These are phyloP conservation scores for Caenorhabditis sp. DNA, from an alignment of 2,888 invertebrate species.

Conservation along the genomic window DNA sequence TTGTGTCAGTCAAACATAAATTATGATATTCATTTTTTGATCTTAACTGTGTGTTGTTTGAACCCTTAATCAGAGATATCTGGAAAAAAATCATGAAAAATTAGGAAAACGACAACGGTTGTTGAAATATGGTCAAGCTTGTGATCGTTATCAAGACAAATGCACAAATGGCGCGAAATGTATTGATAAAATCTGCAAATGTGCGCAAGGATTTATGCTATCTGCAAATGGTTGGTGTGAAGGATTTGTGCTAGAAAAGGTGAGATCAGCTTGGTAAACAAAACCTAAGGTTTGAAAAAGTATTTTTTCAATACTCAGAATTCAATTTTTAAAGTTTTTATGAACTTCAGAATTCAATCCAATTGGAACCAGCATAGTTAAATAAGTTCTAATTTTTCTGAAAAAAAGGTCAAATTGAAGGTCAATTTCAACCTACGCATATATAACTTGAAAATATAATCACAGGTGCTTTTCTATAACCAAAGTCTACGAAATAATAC, in stretches of 20 bases:
- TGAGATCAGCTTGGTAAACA: background rate
- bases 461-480: too few species aligned
- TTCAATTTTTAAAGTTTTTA: too few species aligned
- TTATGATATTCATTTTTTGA: background rate
- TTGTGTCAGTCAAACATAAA: slow-evolving; percentile 9
- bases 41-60: background rate
- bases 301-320: too few species aligned
- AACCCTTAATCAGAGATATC: background rate
- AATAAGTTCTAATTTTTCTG: too few species aligned
- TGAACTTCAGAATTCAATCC: too few species aligned
- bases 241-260: slow-evolving; percentile 27
- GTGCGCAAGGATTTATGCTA: slow-evolving; percentile 49
- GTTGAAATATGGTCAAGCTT: slow-evolving; percentile 54
- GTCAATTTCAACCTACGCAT: too few species aligned
- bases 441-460: too few species aligned
- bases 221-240: slow-evolving; percentile 53
- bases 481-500: too few species aligned
- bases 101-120: slow-evolving; percentile 32
- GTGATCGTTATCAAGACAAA: slow-evolving; percentile 44
- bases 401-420: too few species aligned
- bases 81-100: too few species aligned
- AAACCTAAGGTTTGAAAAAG: too few species aligned
- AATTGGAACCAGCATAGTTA: too few species aligned
- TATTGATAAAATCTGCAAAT: slow-evolving; percentile 61
- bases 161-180: slow-evolving; percentile 58